These are phyloP conservation scores for Adelosebastes latens DNA, from an alignment of 2,797 vertebrate genomes.

Conservation along the genomic window DNA sequence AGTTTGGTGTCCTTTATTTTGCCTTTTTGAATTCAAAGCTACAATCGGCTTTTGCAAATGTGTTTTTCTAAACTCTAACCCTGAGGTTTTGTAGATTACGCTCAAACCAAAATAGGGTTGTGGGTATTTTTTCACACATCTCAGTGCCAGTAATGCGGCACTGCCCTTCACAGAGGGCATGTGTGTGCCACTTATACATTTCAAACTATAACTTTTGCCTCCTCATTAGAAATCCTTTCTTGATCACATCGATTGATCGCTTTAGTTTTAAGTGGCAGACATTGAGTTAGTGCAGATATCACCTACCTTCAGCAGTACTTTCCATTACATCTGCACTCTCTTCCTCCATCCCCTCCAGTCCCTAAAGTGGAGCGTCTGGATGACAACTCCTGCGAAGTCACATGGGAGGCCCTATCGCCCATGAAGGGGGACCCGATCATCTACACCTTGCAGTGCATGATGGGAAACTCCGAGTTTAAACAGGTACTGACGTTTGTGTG, in stretches of 20 bases:
- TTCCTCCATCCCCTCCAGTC: slow-evolving; percentile 71
- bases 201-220: neutral
- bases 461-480: slow-evolving; percentile 96
- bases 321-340: neutral
- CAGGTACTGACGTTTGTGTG: slow-evolving; percentile 83
- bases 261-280: neutral
- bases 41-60: neutral
- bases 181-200: neutral
- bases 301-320: neutral
- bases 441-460: slow-evolving; percentile 94
- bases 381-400: slow-evolving; percentile 92
- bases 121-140: too few relatives aligned
- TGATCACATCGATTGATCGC: neutral
- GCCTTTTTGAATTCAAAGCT: neutral
- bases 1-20: neutral
- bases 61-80: neutral
- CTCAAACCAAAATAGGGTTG: neutral
- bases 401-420: slow-evolving; percentile 90
- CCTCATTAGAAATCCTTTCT: neutral
- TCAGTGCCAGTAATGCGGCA: neutral
- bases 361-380: slow-evolving; percentile 93
- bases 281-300: neutral
- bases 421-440: slow-evolving; percentile 96
- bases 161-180: neutral
- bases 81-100: neutral